Percentiles rank a stretch among this genome's conserved stretches.
Evolutionary conservation across 1,140 invertebrate genomes (phyloP).

Genomic region (Drosophila asahinai): DNA sequence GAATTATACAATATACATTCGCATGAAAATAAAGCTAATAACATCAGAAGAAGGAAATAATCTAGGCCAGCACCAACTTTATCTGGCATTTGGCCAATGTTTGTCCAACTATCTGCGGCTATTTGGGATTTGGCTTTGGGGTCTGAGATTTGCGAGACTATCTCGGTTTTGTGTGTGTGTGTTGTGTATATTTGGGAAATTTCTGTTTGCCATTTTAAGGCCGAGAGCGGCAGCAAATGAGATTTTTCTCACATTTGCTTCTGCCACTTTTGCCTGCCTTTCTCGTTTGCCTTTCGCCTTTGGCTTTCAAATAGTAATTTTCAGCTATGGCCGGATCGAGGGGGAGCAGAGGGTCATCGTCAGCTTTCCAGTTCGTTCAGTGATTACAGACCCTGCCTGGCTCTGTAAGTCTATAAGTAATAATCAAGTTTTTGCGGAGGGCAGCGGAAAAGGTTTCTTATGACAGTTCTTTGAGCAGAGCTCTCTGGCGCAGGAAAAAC

Average conservation of each 20-base stretch:
- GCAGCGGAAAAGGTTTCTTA: conserved; percentile 40
- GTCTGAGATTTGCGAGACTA: conserved; percentile 12
- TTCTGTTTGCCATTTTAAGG: conserved; percentile 50
- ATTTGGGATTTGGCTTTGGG: conserved; percentile 49
- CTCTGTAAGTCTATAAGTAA: conserved; percentile 50
- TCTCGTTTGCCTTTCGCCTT: conserved; percentile 29
- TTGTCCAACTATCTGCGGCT: conserved; percentile 51
- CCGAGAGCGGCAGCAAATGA: conserved; percentile 39
- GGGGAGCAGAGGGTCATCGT: conserved; percentile 2
- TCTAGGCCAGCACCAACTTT: conserved; percentile 35
- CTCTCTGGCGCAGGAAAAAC: conserved; percentile 31
- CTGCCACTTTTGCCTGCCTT: conserved; percentile 9
- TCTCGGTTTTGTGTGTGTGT: conserved; percentile 15
- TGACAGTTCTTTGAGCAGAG: conserved; percentile 36
- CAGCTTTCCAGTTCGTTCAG: conserved; percentile 19
- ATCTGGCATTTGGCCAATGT: conserved; percentile 49
- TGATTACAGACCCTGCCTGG: conserved; percentile 37
- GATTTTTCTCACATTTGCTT: conserved; percentile 59
- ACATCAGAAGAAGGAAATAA: conserved; percentile 37
- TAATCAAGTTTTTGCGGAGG: conserved; percentile 46
- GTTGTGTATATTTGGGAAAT: conserved; percentile 39
- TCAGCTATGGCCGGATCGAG: conserved; percentile 3
- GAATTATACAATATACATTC: conserved; percentile 21
- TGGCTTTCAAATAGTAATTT: conserved; percentile 62
- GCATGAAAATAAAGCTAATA: conserved; percentile 43